Evolutionary conservation across 2,113 vertebrate genomes (phyloP), one percentile per base, ranked within the genome.

Genomic region (Calcarius ornatus): DNA sequence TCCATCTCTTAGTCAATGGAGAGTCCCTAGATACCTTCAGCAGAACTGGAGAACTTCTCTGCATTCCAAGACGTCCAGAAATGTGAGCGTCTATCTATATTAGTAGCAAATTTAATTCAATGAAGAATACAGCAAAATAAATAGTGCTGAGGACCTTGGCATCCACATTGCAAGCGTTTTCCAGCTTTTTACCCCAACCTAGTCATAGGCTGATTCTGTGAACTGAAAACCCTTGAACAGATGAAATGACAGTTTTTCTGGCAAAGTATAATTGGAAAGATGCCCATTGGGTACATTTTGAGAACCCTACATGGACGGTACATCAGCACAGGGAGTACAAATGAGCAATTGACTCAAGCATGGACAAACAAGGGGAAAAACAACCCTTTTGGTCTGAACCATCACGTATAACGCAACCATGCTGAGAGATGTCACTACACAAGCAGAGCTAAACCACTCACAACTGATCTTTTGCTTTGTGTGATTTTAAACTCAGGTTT

Each of bases 341-440:
- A 2, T 40, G 7, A 87, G 3, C 5, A 56, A 75, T 61, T 87
- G 68, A 42, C 19, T 37, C 24, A 17, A 66, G 72, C 92, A 38
- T n/a, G 4, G 68, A 47, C 8, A 50, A 69, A 72, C 2, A 61
- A 21, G 0, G 11, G 19, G 12, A 27, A 31, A 75, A n/a, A 30
- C 0, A 1, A 1, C 14, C 1, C 2, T 63, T 72, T 16, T 60
- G 17, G 28, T 40, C 9, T 30, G 50, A 81, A 47, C 6, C 8
- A 27, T 19, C 22, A 43, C 38, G 11, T 3, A 54, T 15, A 57
- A 48, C 16, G 28, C 14, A 65, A 12, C 27, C 2, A 1, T 64
- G 8, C 15, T 79, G 35, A 73, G 22, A 73, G 15, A n/a, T 37
- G 35, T 13, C 11, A 50, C 3, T 16, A 12, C 11, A 11, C 18